A percentile compares a stretch with the other conserved stretches of the same genome.
Evolutionary conservation across 2,113 vertebrate species (phyloP).

Genomic region (Theristicus caerulescens): DNA sequence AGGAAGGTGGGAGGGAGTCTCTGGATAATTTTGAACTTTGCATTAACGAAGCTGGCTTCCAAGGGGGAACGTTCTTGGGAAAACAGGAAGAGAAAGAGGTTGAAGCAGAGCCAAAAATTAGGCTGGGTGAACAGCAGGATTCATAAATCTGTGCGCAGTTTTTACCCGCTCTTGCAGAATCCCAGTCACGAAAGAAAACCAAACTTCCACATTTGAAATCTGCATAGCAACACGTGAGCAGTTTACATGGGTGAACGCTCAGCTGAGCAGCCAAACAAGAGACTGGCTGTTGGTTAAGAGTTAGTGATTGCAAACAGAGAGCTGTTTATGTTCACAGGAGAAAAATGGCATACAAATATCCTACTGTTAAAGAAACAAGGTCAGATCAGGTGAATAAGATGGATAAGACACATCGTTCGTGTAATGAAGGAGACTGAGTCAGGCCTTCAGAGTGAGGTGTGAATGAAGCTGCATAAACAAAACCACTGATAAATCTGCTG

Average conservation of each 20-base stretch:
- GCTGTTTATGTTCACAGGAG: background rate
- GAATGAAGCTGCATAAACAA: background rate
- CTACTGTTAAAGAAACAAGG: background rate
- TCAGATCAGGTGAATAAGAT: background rate
- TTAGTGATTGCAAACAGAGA: background rate
- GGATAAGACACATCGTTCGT: background rate
- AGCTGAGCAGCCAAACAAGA: background rate
- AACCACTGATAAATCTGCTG: background rate
- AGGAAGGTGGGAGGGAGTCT: background rate
- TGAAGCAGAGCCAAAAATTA: slow-evolving; percentile 33
- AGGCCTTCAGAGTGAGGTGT: background rate
- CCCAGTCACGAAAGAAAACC: background rate
- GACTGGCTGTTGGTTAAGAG: background rate
- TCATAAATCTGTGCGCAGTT: slow-evolving; percentile 25
- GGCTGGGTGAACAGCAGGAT: background rate
- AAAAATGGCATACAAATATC: background rate
- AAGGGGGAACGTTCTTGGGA: background rate
- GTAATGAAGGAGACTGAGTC: background rate
- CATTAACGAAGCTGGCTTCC: slow-evolving; percentile 21
- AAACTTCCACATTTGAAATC: background rate
- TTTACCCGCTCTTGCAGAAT: background rate
- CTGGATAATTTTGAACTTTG: slow-evolving; percentile 28
- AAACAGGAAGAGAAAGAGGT: slow-evolving; percentile 54
- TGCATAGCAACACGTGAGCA: background rate
- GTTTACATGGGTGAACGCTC: background rate